Evolutionary conservation across 2,113 vertebrate genomes (phyloP).

Genomic region (Epinephelus cyanopodus): DNA sequence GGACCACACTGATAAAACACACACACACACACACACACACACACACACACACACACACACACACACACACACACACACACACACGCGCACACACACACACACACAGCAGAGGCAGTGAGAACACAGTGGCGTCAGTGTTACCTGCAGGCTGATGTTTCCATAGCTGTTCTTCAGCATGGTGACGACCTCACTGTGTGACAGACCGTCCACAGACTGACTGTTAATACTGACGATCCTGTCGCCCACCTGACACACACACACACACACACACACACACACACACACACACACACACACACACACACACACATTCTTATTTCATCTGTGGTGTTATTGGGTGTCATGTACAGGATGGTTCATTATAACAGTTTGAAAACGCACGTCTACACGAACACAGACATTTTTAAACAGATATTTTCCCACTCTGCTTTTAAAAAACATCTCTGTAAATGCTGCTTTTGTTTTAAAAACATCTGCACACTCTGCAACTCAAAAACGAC

Average conservation of each 20-base stretch:
- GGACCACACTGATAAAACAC: constrained; percentile 35
- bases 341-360: not conserved
- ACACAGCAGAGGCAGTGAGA: too few relatives aligned
- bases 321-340: not conserved
- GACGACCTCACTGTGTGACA: constrained; percentile 92
- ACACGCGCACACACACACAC: too few relatives aligned
- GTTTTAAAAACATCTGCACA: too few relatives aligned
- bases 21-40: constrained; percentile 26
- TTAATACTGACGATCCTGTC: constrained; percentile 97
- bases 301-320: not conserved
- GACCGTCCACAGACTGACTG: constrained; percentile 89
- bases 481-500: too few relatives aligned
- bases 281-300: not conserved
- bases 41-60: constrained; percentile 34
- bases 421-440: not conserved
- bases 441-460: too few relatives aligned
- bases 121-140: constrained; percentile 65
- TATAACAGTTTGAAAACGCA: not conserved
- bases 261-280: constrained; percentile 24
- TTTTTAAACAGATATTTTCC: too few relatives aligned
- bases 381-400: too few relatives aligned
- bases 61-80: constrained; percentile 21
- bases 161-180: constrained; percentile 94
- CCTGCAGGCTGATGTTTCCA: constrained; percentile 93
- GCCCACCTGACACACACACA: constrained; percentile 96